phyloP scores from a whole-genome alignment of 2,888 invertebrate species.

The Coenonympha arcania region DNA sequence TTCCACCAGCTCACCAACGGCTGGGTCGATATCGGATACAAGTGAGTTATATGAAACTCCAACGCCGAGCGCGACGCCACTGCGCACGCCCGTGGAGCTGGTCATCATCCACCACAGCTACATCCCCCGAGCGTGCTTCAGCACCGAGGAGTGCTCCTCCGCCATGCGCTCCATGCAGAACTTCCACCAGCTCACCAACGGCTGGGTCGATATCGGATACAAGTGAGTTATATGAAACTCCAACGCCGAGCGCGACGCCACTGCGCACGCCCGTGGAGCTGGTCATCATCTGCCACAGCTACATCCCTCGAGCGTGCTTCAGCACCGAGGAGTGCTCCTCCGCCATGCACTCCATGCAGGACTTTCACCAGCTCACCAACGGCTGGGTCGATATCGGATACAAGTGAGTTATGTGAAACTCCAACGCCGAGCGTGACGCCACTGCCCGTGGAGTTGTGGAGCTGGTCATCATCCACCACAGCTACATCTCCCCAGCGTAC shows the following conservation, averaged over 20 bases:
- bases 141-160: slow-evolving; percentile 60
- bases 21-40: slow-evolving; percentile 81
- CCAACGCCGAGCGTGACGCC: no score
- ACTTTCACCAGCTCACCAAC: slow-evolving; percentile 70
- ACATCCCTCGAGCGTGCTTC: slow-evolving; percentile 74
- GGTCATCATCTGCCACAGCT: slow-evolving; percentile 81
- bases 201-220: slow-evolving; percentile 81
- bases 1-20: slow-evolving; percentile 72
- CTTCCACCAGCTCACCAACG: slow-evolving; percentile 71
- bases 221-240: slow-evolving; percentile 47
- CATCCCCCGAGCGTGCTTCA: slow-evolving; percentile 73
- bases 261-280: slow-evolving; percentile 75
- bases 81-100: slow-evolving; percentile 74
- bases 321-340: slow-evolving; percentile 63
- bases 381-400: slow-evolving; percentile 81
- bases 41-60: slow-evolving; percentile 43
- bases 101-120: slow-evolving; percentile 82
- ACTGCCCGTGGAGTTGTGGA: slow-evolving; percentile 77
- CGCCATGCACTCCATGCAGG: slow-evolving; percentile 79
- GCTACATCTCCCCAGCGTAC: slow-evolving; percentile 76
- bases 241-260: no score
- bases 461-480: slow-evolving; percentile 81
- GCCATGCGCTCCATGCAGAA: slow-evolving; percentile 79
- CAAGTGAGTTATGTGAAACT: slow-evolving; percentile 46
- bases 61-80: no score